Base-by-base conservation (phyloP, 2,797 vertebrate genomes). In the Xenopus petersii region DNA sequence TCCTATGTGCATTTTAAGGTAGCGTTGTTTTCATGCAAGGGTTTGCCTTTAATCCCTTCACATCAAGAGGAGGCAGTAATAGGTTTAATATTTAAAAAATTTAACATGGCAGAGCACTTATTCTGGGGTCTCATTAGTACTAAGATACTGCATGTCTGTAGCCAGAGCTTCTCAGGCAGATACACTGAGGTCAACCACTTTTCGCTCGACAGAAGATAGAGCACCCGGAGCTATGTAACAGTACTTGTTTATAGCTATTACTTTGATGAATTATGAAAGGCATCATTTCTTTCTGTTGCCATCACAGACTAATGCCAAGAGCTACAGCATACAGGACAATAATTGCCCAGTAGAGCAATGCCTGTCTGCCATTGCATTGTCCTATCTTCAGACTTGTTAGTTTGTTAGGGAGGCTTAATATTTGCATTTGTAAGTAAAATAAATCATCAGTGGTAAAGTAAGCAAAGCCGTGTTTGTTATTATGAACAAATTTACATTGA, bases 201-300 rank as follows among this genome's bases (percentile, higher is more conserved):
- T 74, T 74, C 70, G 75, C 80, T 82, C 64, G 71, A 79, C 36
- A 81, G 80, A 46, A 83, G 75, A 66, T 15, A 17, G 33, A 80
- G 82, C 83, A 79, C 73, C 55, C 2, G 74, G 84, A 82, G 83
- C 79, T 75, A 69, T 48, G 0, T 73, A 80, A 70, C 82, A 77
- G 71, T 63, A 56, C 67, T 73, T 64, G 72, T 71, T 72, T 77
- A 66, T 79, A 68, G 47, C 70, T 67, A 71, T 81, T 80, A 72
- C 68, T 80, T 80, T 79, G 77, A 87, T 84, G 71, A 64, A 75
- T 62, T 68, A 74, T 77, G 75, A 77, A 81, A 82, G 81, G 81
- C 83, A 84, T 82, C 81, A 77, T 81, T 84, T 84, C 63, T 82
- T 68, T 42, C 64, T 60, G 79, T 80, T 80, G 68, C 66, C 80